Conservation (phyloP, 2,888 invertebrate species). For the Dyspetes luteomarginatus region DNA sequence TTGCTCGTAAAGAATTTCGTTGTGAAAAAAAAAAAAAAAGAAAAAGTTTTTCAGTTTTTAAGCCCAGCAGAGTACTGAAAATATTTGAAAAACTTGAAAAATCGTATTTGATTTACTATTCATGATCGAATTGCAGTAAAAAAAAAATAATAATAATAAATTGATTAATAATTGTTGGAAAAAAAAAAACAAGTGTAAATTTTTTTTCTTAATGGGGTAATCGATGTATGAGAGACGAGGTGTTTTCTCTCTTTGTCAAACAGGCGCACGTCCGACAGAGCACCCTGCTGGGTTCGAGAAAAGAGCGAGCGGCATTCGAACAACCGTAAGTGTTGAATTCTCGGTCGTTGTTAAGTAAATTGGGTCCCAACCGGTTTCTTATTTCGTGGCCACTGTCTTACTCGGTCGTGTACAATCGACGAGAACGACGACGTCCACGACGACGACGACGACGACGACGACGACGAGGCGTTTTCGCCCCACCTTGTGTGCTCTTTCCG, state of each 20-base stretch:
- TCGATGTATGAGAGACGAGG: background rate
- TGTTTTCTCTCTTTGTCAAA: conserved; percentile 38
- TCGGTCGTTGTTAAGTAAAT: conserved; percentile 83
- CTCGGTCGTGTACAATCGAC: conserved; percentile 67
- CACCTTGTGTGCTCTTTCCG: background rate
- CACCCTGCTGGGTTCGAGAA: conserved; percentile 36
- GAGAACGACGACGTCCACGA: conserved; percentile 14
- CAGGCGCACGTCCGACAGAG: conserved; percentile 36
- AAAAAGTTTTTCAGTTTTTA: too few relatives aligned
- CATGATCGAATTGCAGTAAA: background rate
- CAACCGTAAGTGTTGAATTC: conserved; percentile 83
- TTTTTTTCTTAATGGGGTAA: background rate
- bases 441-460: conserved; percentile 16
- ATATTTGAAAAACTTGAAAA: too few relatives aligned
- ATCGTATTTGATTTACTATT: background rate
- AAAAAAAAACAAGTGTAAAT: too few relatives aligned
- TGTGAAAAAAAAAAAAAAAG: too few relatives aligned
- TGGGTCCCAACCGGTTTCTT: conserved; percentile 83
- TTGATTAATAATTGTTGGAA: too few relatives aligned
- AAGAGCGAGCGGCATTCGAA: conserved; percentile 70
- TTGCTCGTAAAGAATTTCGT: too few relatives aligned
- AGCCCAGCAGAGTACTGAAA: too few relatives aligned
- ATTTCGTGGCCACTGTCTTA: conserved; percentile 83
- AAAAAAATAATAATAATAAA: too few relatives aligned
- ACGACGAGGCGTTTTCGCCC: conserved; percentile 28